These are phyloP conservation scores for Pogoniulus pusillus DNA, from an alignment of 2,797 vertebrate genomes.

Conservation along the genomic window DNA sequence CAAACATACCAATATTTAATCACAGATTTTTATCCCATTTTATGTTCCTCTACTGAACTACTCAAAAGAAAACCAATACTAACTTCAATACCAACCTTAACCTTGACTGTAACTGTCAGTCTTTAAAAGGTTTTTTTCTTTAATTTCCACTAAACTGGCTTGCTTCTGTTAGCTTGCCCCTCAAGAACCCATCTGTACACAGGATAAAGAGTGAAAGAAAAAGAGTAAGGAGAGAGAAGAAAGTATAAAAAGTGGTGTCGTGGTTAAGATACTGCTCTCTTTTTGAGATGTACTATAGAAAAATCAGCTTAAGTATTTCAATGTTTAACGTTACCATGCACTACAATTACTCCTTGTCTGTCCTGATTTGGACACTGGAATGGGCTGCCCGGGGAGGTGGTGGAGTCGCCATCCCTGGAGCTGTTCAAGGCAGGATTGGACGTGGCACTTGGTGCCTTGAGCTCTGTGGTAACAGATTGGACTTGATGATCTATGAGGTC, in stretches of 20 bases:
- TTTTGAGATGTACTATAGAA: not conserved
- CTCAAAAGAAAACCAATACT: not conserved
- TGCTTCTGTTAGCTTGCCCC: not conserved
- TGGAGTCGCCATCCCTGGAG: no score
- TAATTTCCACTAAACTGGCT: not conserved
- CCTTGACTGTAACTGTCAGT: not conserved
- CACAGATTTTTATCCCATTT: not conserved
- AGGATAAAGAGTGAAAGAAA: not conserved
- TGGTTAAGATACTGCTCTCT: not conserved
- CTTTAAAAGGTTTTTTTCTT: not conserved
- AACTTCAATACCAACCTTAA: not conserved
- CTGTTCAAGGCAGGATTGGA: no score
- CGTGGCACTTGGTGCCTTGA: no score
- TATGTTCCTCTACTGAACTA: not conserved
- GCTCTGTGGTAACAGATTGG: no score
- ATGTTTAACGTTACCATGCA: not conserved
- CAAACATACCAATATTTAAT: not conserved
- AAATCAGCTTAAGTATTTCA: not conserved
- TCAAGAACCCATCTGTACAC: not conserved
- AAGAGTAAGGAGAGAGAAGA: not conserved
- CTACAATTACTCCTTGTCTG: not conserved
- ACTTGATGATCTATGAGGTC: no score
- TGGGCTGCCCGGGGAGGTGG: no score
- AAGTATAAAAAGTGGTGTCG: not conserved
- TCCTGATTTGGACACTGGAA: no score